phyloP scores from a whole-genome alignment of 1,140 invertebrate genomes.

The Apis florea region DNA sequence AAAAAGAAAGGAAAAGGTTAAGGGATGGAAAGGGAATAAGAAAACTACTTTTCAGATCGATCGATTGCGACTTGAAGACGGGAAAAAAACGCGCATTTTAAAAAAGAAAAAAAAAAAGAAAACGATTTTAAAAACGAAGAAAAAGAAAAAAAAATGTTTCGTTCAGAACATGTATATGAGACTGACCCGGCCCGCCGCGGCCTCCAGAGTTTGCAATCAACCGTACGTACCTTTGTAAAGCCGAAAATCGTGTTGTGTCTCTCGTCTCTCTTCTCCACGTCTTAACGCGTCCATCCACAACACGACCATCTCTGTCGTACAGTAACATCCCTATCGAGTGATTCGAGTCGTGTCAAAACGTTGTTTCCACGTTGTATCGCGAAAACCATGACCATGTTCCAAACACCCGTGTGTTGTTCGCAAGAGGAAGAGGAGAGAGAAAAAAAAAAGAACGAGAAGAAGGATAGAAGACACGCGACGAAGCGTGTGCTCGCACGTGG shows the following conservation, averaged over 20 bases:
- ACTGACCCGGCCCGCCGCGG: constrained; percentile 75
- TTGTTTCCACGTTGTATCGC: background rate
- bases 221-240: constrained; percentile 65
- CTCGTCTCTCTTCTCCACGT: constrained; percentile 42
- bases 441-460: constrained; percentile 12
- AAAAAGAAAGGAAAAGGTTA: background rate
- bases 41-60: constrained; percentile 38
- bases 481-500: background rate
- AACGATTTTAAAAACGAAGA: background rate
- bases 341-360: background rate
- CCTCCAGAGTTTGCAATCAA: constrained; percentile 75
- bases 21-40: background rate
- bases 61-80: constrained; percentile 17
- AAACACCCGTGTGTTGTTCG: background rate
- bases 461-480: background rate
- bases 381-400: background rate
- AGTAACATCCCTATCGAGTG: constrained; percentile 10
- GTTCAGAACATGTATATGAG: constrained; percentile 72
- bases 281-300: constrained; percentile 29
- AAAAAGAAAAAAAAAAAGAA: background rate
- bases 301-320: background rate
- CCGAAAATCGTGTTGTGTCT: constrained; percentile 56
- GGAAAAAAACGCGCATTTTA: constrained; percentile 7
- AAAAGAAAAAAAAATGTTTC: constrained; percentile 10
- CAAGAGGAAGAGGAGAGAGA: background rate